Evolutionary conservation across 2,113 vertebrate genomes (phyloP), one percentile per base, ranked within the genome.

Genomic region (Rhodinocichla rosea): DNA sequence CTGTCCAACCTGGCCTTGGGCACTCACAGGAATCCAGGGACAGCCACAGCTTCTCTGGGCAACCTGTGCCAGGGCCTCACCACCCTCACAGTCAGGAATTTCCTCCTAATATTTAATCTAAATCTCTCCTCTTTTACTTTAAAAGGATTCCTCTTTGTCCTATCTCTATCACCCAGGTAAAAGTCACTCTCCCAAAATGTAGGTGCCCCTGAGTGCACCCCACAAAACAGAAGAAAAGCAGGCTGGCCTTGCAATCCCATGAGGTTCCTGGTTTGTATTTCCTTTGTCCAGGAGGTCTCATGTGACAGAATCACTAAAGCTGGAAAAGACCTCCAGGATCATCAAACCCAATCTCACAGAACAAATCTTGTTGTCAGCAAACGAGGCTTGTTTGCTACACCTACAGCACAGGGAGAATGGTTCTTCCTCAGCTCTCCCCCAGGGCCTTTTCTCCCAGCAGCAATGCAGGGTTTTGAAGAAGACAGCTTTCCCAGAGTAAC

Each of bases 41-140:
- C 39, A 75, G 11, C 45, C 45, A 53, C 19, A 47, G 6, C 47
- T 62, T 1, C n/a, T 62, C 70, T 75, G 45, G 9, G 3, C 26
- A 40, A 0, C 11, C 45, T n/a, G 9, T 35, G 16, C 11, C 62
- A 89, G 5, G 3, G 24, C 6, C 9, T 67, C 6, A 0, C 2
- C 13, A 27, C 21, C 9, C 9, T 35, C 30, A 26, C 30, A 40
- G 10, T 1, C 1, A 62, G 53, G 1, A 62, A 40, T 47, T 53
- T 62, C 5, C 22, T n/a, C 11, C 24, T 26, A 35, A 40, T 62
- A 47, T 7, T 24, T 7, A 15, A 75, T 32, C 24, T 26, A 35
- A 68, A 40, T 18, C 13, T 39, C 20, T 53, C 19, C 6, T 75
- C 28, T 67, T 28, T 40, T 23, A 20, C 3, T 26, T 60, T 55